These are phyloP conservation scores for Ichneumon xanthorius DNA, from an alignment of 2,888 invertebrate species.

Conservation along the genomic window DNA sequence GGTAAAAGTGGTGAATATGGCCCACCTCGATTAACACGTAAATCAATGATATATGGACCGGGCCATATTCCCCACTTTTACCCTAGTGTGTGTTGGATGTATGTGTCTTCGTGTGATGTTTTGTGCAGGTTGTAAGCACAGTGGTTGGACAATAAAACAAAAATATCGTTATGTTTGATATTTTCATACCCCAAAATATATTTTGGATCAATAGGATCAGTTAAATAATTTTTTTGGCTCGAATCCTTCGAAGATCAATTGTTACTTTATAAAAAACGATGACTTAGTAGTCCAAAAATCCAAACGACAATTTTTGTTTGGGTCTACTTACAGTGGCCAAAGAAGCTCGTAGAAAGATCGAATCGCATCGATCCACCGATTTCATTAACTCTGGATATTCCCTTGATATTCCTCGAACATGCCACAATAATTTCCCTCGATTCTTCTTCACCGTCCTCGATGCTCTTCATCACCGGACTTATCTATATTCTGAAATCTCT, in stretches of 20 bases:
- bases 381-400: background rate
- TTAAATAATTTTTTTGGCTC: background rate
- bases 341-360: background rate
- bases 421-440: slow-evolving; percentile 20
- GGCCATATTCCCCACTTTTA: no score
- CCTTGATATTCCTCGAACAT: slow-evolving; percentile 5
- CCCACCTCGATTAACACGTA: no score
- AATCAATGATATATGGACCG: no score
- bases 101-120: no score
- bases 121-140: no score
- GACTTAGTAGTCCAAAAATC: background rate
- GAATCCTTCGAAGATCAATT: background rate
- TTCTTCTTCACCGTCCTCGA: background rate
- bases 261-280: background rate
- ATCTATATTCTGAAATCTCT: slow-evolving; percentile 57
- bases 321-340: background rate
- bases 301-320: background rate
- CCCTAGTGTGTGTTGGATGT: no score
- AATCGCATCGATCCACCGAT: background rate
- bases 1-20: no score
- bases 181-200: background rate
- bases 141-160: background rate
- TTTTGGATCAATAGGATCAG: background rate
- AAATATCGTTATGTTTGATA: background rate
- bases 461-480: slow-evolving; percentile 43